A percentile compares a stretch with the other conserved stretches of the same genome.
Conservation (phyloP, 1,140 invertebrate genomes). For the Chironomus striatipennis region DNA sequence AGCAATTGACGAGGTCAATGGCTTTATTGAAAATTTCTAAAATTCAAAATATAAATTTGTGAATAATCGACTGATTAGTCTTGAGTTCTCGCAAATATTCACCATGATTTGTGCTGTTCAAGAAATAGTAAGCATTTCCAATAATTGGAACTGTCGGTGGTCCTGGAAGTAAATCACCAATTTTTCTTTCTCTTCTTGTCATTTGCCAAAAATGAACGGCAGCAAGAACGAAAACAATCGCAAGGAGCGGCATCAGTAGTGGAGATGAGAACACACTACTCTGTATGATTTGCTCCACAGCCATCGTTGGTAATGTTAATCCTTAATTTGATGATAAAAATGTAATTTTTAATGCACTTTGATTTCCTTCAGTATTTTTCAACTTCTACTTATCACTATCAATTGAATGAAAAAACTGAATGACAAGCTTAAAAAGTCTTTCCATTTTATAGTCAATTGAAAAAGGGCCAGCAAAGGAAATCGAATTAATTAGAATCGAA, state of each 20-base stretch:
- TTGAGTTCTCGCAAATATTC: no score
- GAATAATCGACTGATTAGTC: no score
- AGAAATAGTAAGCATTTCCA: conserved; percentile 35
- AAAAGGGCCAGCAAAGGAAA: neutral
- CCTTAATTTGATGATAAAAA: neutral
- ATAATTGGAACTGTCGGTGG: conserved; percentile 32
- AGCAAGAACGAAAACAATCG: conserved; percentile 32
- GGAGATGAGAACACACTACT: conserved; percentile 28
- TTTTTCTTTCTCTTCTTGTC: conserved; percentile 33
- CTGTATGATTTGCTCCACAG: conserved; percentile 35
- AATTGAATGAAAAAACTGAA: neutral
- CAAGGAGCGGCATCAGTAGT: conserved; percentile 32
- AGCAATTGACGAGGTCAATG: conserved; percentile 42
- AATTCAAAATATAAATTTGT: no score
- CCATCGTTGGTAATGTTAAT: conserved; percentile 28
- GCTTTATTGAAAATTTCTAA: conserved; percentile 42
- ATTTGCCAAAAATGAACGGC: conserved; percentile 31
- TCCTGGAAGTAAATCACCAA: conserved; percentile 29
- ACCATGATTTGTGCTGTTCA: conserved; percentile 25
- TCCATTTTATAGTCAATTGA: neutral
- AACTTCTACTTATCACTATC: neutral
- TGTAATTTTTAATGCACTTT: neutral
- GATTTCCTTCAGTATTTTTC: neutral
- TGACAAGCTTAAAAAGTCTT: neutral
- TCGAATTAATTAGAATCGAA: neutral